Conservation (phyloP, 1,140 invertebrate species). For the Pseudoatta argentina region DNA sequence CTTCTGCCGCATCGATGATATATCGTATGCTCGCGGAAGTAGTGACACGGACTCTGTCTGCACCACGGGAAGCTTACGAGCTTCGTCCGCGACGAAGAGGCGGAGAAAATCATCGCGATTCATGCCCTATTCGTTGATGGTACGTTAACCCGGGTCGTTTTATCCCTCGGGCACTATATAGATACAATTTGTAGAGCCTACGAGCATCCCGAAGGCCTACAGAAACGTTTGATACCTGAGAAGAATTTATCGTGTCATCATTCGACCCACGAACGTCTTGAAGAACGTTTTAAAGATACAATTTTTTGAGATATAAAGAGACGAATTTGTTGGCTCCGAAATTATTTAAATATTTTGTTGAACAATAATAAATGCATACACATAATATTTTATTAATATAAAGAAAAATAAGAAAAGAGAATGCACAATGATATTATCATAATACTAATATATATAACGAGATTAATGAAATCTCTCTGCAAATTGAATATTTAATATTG, state of each 20-base stretch:
- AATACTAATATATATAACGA: conserved; percentile 7
- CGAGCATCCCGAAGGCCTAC: background rate
- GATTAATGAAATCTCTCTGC: conserved; percentile 13
- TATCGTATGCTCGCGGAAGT: conserved; percentile 73
- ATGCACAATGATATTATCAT: background rate
- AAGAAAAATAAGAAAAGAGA: background rate
- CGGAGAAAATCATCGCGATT: conserved; percentile 38
- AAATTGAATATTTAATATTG: background rate
- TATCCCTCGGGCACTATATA: background rate
- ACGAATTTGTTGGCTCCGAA: background rate
- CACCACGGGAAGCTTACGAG: conserved; percentile 27
- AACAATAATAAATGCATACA: too few species aligned
- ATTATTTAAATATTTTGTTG: background rate
- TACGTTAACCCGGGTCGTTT: conserved; percentile 15
- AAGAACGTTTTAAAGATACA: background rate
- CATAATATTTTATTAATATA: background rate
- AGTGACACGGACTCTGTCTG: conserved; percentile 67
- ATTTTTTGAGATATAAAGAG: background rate
- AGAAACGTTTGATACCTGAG: background rate
- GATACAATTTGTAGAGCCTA: conserved; percentile 6
- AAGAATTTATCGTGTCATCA: conserved; percentile 2
- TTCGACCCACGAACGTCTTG: background rate
- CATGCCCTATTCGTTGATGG: conserved; percentile 21
- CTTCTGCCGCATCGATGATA: conserved; percentile 74
- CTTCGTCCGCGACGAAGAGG: conserved; percentile 3